These are phyloP conservation scores for Tenthredo livida DNA, from an alignment of 2,888 invertebrate species.

Conservation along the genomic window DNA sequence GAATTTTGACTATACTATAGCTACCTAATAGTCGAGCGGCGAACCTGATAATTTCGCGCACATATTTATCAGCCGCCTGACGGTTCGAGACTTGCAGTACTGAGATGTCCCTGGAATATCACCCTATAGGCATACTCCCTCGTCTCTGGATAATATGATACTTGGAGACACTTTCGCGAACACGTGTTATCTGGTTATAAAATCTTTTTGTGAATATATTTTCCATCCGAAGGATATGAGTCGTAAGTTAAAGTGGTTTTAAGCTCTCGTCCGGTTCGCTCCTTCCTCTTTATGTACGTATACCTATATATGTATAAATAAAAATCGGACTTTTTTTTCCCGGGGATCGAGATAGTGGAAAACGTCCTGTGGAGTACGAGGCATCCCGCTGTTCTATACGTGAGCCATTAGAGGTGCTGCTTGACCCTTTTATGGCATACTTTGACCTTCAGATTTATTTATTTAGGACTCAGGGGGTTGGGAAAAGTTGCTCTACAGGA, in stretches of 20 bases:
- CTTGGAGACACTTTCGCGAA: background rate
- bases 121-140: too few species aligned
- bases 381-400: background rate
- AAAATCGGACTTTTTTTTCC: background rate
- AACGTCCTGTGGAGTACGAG: background rate
- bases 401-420: slow-evolving; percentile 36
- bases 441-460: slow-evolving; percentile 30
- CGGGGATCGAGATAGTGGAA: background rate
- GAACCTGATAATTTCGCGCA: too few species aligned
- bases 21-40: too few species aligned
- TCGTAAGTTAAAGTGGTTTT: background rate
- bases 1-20: too few species aligned
- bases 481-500: background rate
- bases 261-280: background rate
- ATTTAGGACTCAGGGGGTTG: slow-evolving; percentile 31
- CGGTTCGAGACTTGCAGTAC: too few species aligned
- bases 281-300: background rate
- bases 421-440: slow-evolving; percentile 24
- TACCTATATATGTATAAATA: background rate
- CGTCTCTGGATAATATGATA: too few species aligned
- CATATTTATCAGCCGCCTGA: too few species aligned
- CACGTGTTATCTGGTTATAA: background rate
- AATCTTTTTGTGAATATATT: background rate
- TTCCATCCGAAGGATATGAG: background rate
- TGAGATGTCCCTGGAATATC: too few species aligned